A percentile compares a stretch with the other conserved stretches of the same genome.
Conservation (phyloP, 53 echinoderm and acorn worm genomes). For the Luidia sarsii region DNA sequence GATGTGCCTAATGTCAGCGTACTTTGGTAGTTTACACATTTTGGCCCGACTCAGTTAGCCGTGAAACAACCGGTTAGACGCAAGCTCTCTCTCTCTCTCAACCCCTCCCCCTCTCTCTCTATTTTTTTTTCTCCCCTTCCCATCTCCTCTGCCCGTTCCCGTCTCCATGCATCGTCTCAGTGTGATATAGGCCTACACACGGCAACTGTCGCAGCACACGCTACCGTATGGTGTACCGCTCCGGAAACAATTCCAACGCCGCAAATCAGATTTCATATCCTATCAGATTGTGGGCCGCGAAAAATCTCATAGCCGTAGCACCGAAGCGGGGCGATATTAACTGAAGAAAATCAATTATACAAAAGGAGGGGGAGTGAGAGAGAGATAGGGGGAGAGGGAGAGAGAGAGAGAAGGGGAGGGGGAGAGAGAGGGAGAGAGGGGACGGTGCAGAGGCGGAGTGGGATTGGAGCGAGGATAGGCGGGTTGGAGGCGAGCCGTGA, state of each 20-base stretch:
- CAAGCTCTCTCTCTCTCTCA: not conserved
- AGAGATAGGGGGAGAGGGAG: not conserved
- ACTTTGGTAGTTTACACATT: constrained; percentile 56
- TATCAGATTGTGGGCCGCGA: constrained; percentile 43
- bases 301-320: constrained; percentile 41
- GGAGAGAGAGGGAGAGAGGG: not conserved
- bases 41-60: constrained; percentile 51
- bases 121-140: no score
- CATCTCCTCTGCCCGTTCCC: no score
- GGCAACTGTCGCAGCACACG: constrained; percentile 51
- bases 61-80: constrained; percentile 58
- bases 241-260: constrained; percentile 50
- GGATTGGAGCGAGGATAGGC: not conserved
- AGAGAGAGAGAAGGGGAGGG: not conserved
- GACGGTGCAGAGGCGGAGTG: not conserved
- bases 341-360: constrained; percentile 54
- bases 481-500: no score
- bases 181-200: not conserved
- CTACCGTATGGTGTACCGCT: constrained; percentile 26
- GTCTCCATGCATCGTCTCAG: no score
- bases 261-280: constrained; percentile 58
- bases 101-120: no score
- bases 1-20: constrained; percentile 51
- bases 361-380: not conserved
- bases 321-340: constrained; percentile 52